Evolutionary conservation across 2,888 invertebrate genomes (phyloP).

Genomic region (Mongoloraphidia duomilia): DNA sequence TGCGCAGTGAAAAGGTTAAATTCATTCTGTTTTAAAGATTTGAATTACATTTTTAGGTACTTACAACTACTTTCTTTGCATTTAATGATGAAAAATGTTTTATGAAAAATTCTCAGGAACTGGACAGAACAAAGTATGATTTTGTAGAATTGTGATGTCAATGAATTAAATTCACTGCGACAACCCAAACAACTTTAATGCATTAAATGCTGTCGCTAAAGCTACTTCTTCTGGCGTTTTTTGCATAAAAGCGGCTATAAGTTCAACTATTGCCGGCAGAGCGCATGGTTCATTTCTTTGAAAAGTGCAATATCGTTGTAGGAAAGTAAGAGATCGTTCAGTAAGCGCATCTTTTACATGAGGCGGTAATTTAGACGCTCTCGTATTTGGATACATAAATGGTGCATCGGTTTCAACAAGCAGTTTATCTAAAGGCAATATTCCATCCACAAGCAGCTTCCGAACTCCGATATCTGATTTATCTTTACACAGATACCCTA

Average conservation of each 20-base stretch:
- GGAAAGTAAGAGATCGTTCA: slow-evolving; percentile 66
- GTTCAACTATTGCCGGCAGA: slow-evolving; percentile 80
- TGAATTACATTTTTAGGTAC: too few relatives aligned
- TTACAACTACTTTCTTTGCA: too few relatives aligned
- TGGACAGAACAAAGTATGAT: too few relatives aligned
- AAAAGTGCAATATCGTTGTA: slow-evolving; percentile 85
- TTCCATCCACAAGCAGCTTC: slow-evolving; percentile 63
- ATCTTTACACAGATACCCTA: slow-evolving; percentile 77
- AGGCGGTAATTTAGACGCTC: slow-evolving; percentile 79
- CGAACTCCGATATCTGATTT: slow-evolving; percentile 84
- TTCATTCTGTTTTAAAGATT: too few relatives aligned
- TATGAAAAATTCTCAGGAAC: too few relatives aligned
- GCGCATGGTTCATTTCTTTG: slow-evolving; percentile 94
- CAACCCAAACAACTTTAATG: slow-evolving; percentile 76
- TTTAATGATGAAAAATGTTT: too few relatives aligned
- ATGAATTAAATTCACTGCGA: slow-evolving; percentile 40
- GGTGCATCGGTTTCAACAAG: slow-evolving; percentile 89
- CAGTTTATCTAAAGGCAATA: slow-evolving; percentile 69
- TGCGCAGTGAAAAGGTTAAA: too few relatives aligned
- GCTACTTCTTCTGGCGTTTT: slow-evolving; percentile 82
- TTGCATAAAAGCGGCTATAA: slow-evolving; percentile 84
- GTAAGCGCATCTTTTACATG: slow-evolving; percentile 79
- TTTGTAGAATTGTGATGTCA: too few relatives aligned
- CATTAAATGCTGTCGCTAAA: slow-evolving; percentile 80
- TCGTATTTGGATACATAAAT: slow-evolving; percentile 90